phyloP scores from a whole-genome alignment of 30 jellyfish, hydroid and myxozoan genomes.

The Chrysaora quinquecirrha region DNA sequence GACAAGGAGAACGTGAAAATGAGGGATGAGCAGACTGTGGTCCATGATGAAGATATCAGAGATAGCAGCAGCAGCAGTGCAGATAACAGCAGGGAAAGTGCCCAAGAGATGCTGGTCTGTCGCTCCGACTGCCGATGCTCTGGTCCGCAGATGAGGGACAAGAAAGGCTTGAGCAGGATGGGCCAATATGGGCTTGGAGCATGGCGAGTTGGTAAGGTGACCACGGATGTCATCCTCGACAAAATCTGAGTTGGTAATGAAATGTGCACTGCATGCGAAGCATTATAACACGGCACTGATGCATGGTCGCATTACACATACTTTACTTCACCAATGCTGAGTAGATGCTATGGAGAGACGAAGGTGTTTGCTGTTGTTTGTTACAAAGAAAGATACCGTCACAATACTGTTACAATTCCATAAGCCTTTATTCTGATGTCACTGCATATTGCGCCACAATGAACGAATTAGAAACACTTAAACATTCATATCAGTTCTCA shows the following conservation, averaged over 20 bases:
- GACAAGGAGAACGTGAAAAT: conserved; percentile 8
- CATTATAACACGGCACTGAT: neutral
- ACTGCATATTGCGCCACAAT: too few relatives aligned
- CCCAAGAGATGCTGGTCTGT: conserved; percentile 4
- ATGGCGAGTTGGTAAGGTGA: conserved; percentile 69
- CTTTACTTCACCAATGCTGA: too few relatives aligned
- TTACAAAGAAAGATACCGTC: too few relatives aligned
- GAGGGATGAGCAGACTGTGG: conserved; percentile 38
- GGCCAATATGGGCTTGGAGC: conserved; percentile 77
- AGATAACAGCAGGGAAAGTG: neutral
- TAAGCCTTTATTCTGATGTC: too few relatives aligned
- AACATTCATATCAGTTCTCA: too few relatives aligned
- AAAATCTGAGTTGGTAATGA: neutral
- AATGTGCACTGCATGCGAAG: neutral
- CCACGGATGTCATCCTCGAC: conserved; percentile 55
- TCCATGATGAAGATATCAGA: neutral
- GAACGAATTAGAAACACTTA: too few relatives aligned
- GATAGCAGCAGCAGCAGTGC: too few relatives aligned
- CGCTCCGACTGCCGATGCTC: conserved; percentile 15
- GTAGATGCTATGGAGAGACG: too few relatives aligned
- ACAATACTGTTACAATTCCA: too few relatives aligned
- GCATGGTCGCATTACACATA: too few relatives aligned
- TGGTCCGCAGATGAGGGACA: neutral
- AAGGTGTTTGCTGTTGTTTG: too few relatives aligned
- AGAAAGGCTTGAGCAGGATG: conserved; percentile 34